A percentile compares a stretch with the other conserved stretches of the same genome.
Evolutionary conservation across 2,888 invertebrate species (phyloP).

Genomic region (Candidula unifasciata): DNA sequence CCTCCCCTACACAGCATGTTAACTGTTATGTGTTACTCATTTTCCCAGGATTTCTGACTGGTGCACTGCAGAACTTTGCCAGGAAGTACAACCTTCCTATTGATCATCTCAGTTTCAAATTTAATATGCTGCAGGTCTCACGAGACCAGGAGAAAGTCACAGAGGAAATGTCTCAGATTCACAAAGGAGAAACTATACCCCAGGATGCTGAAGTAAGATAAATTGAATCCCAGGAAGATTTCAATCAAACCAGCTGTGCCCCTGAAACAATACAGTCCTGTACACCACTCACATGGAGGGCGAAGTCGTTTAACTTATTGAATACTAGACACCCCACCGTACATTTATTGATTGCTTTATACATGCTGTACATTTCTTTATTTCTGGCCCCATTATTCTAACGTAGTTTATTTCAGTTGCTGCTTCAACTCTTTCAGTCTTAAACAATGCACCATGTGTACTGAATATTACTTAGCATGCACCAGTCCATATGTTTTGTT

Average conservation of each 20-base stretch:
- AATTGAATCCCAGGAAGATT: neutral
- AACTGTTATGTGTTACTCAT: neutral
- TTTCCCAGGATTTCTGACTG: constrained; percentile 77
- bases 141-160: constrained; percentile 75
- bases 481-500: too few relatives aligned
- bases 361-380: too few relatives aligned
- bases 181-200: constrained; percentile 76
- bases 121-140: constrained; percentile 83
- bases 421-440: too few relatives aligned
- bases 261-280: neutral
- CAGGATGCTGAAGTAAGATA: constrained; percentile 70
- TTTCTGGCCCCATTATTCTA: too few relatives aligned
- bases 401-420: too few relatives aligned
- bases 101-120: constrained; percentile 78
- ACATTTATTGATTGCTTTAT: too few relatives aligned
- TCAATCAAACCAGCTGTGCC: neutral
- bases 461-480: too few relatives aligned
- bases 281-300: too few relatives aligned
- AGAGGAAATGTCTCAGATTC: constrained; percentile 68
- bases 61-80: constrained; percentile 78
- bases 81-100: constrained; percentile 78
- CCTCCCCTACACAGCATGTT: too few relatives aligned
- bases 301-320: too few relatives aligned
- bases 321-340: too few relatives aligned
- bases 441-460: too few relatives aligned